Evolutionary conservation across 2,797 vertebrate genomes (phyloP), one percentile per base, ranked within the genome.

Genomic region (Lepilemur ruficaudatus): DNA sequence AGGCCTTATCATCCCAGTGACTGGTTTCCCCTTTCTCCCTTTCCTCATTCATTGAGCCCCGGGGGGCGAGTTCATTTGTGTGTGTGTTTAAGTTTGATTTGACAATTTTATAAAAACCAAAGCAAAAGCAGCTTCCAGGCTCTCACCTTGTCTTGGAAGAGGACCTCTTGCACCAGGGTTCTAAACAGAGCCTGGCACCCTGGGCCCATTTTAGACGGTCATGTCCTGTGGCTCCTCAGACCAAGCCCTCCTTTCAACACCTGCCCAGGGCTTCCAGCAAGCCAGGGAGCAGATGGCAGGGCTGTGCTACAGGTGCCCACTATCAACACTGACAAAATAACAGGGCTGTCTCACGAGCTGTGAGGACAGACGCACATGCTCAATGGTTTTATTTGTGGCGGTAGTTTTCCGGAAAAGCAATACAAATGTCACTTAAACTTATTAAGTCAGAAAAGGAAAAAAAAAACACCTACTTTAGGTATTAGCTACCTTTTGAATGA

Each of bases 341-440:
- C 20, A 18, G 17, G 50, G n/a, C 3, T 38, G 35, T 41, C 11
- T 38, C 46, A 2, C 25, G 9, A 0, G 18, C 87, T 59, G 30
- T n/a, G 57, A 46, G 73, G 30, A 32, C 67, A 48, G 4, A 41
- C 69, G 35, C 69, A 55, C 12, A 20, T 0, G 0, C 67, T 38
- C 35, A 3, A 3, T 1, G 46, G 1, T n/a, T 70, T 23, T 67
- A 17, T 14, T 46, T 75, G 4, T n/a, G 22, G 35, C 75, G 73
- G 23, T 13, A 11, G 46, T 43, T 93, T 91, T 59, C 72, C 78
- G 92, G 72, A 50, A 67, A 81, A 91, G 28, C 5, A 65, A 83
- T 59, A 15, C 22, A 70, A 88, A 41, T n/a, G 46, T 82, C 84
- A n/a, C 32, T 81, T 94, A 75, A 91, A 79, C 38, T 93, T 50